Conservation (phyloP, 2,888 invertebrate genomes). For the Malthinus flaveolus region DNA sequence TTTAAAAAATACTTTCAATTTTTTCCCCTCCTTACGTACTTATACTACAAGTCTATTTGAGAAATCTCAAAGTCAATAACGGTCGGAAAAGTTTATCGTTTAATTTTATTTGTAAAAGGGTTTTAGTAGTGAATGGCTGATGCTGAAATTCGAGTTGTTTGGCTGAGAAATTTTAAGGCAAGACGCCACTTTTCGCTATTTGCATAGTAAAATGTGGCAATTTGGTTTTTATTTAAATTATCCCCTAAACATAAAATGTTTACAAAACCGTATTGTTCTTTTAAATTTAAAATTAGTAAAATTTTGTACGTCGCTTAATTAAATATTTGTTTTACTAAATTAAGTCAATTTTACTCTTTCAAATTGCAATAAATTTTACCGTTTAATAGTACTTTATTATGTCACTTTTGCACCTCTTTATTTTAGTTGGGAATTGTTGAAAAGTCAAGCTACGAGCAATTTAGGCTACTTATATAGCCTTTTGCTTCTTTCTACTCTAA, state of each 20-base stretch:
- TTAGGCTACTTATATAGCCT: too few relatives aligned
- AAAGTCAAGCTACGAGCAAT: too few relatives aligned
- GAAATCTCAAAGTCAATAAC: slow-evolving; percentile 4
- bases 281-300: slow-evolving; percentile 2
- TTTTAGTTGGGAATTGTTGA: too few relatives aligned
- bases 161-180: slow-evolving; percentile 11
- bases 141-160: slow-evolving; percentile 11
- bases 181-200: slow-evolving; percentile 10
- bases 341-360: too few relatives aligned
- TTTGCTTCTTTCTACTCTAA: too few relatives aligned
- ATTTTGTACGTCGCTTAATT: neutral
- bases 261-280: slow-evolving; percentile 1
- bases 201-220: slow-evolving; percentile 24
- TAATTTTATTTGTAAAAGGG: slow-evolving; percentile 17
- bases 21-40: neutral
- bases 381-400: too few relatives aligned
- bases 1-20: neutral
- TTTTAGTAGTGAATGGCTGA: slow-evolving; percentile 2
- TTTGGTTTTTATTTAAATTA: slow-evolving; percentile 26
- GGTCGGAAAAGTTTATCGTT: slow-evolving; percentile 9
- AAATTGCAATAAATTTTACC: too few relatives aligned
- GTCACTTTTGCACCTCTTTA: too few relatives aligned
- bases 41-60: slow-evolving; percentile 1
- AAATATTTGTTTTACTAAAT: too few relatives aligned
- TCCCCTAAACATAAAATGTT: slow-evolving; percentile 15